A percentile compares a stretch with the other conserved stretches of the same genome.
Evolutionary conservation across 2,113 vertebrate species (phyloP).

Genomic region (Struthidea cinerea): DNA sequence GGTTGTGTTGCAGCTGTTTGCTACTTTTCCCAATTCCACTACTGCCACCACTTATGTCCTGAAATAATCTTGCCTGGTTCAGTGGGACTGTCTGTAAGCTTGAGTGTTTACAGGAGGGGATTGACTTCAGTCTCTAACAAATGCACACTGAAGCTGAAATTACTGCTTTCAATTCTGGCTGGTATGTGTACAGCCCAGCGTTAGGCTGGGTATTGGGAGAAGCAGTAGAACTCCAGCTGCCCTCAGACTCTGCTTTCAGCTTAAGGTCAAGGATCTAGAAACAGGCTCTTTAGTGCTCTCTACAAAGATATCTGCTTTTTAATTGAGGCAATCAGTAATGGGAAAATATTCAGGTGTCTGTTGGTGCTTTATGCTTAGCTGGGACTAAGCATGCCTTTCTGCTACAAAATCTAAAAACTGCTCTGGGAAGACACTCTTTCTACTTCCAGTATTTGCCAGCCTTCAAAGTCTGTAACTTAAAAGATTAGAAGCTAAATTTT

Average conservation of each 20-base stretch:
- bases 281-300: background rate
- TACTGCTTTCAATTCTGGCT: background rate
- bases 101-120: background rate
- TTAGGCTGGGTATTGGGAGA: background rate
- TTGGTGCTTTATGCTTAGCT: background rate
- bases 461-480: background rate
- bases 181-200: accelerated
- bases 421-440: background rate
- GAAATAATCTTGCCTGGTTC: background rate
- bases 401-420: background rate
- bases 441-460: background rate
- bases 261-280: background rate
- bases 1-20: background rate
- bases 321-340: background rate
- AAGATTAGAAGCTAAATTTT: background rate
- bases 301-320: background rate
- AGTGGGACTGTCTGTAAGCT: background rate
- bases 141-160: background rate
- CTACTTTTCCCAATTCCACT: background rate
- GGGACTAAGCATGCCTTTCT: background rate
- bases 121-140: background rate
- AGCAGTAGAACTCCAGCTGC: background rate
- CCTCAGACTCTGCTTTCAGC: background rate
- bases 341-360: background rate
- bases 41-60: background rate